Evolutionary conservation across 2,797 vertebrate species (phyloP).

Genomic region (Oreonectes daqikongensis): DNA sequence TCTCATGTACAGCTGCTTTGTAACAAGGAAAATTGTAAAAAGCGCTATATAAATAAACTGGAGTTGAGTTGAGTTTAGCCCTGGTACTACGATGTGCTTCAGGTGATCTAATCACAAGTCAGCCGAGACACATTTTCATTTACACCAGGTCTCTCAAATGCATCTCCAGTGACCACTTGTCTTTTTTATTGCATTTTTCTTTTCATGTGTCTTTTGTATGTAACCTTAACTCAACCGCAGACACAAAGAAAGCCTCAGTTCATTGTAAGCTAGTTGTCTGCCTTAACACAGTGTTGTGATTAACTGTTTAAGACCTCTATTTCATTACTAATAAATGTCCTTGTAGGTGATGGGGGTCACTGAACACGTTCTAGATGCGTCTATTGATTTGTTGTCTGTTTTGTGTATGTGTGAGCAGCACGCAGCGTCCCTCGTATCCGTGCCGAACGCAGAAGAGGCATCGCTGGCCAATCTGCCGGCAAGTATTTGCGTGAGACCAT

Average conservation of each 20-base stretch:
- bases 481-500: conserved; percentile 53
- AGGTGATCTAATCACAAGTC: not conserved
- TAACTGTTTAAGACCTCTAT: conserved; percentile 1
- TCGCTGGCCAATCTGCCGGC: conserved; percentile 34
- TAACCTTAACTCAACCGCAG: not conserved
- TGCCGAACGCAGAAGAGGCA: conserved; percentile 50
- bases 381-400: conserved; percentile 66
- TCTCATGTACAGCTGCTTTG: too few relatives aligned
- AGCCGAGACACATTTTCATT: not conserved
- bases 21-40: too few relatives aligned
- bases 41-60: too few relatives aligned
- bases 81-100: not conserved
- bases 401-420: conserved; percentile 60
- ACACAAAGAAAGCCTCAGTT: not conserved
- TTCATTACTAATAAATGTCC: not conserved
- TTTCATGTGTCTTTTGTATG: not conserved
- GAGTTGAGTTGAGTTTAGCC: too few relatives aligned
- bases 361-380: conserved; percentile 56
- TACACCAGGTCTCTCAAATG: not conserved
- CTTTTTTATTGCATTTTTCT: not conserved
- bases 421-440: too few relatives aligned
- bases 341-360: not conserved
- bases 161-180: not conserved
- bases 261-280: not conserved
- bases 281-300: not conserved